Percentiles rank a stretch among this genome's conserved stretches.
phyloP scores from a whole-genome alignment of 35 echinoderm and acorn worm genomes.

The Apostichopus parvimensis region DNA sequence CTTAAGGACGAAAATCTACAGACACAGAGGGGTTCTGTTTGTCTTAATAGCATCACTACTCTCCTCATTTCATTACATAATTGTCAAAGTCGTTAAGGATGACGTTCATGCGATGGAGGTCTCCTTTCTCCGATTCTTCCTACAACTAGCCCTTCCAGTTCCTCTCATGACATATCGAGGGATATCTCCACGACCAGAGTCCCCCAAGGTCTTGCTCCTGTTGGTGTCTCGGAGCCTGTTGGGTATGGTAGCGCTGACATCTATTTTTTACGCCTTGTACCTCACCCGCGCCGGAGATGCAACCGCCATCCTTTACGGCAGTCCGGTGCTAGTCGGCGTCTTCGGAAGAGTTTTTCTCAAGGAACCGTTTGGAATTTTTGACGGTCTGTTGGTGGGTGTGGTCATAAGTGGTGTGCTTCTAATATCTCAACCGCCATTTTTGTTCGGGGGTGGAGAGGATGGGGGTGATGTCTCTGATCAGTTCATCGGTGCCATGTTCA shows the following conservation, averaged over 20 bases:
- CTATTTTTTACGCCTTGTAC: background rate
- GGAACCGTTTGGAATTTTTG: background rate
- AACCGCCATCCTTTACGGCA: constrained; percentile 12
- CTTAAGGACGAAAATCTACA: background rate
- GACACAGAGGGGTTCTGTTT: background rate
- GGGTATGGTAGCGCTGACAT: constrained; percentile 1
- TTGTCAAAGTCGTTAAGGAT: background rate
- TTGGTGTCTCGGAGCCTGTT: background rate
- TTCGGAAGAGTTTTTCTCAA: constrained; percentile 19
- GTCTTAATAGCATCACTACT: constrained; percentile 21
- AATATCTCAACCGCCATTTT: constrained; percentile 48
- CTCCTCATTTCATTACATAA: background rate
- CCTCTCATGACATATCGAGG: background rate
- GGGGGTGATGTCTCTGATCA: background rate
- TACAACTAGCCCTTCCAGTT: background rate
- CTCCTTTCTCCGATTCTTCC: constrained; percentile 12
- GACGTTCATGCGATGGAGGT: constrained; percentile 4
- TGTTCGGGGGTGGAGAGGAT: background rate
- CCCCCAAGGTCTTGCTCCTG: background rate
- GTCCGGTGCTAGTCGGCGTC: constrained; percentile 30
- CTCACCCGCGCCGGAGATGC: constrained; percentile 22
- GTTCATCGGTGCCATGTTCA: background rate
- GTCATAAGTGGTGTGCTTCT: constrained; percentile 15
- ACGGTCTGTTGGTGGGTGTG: background rate
- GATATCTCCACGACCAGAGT: background rate